Evolutionary conservation across 1,140 invertebrate species (phyloP), one percentile per base, ranked within the genome.

Genomic region (Bursaphelenchus mucronatus): DNA sequence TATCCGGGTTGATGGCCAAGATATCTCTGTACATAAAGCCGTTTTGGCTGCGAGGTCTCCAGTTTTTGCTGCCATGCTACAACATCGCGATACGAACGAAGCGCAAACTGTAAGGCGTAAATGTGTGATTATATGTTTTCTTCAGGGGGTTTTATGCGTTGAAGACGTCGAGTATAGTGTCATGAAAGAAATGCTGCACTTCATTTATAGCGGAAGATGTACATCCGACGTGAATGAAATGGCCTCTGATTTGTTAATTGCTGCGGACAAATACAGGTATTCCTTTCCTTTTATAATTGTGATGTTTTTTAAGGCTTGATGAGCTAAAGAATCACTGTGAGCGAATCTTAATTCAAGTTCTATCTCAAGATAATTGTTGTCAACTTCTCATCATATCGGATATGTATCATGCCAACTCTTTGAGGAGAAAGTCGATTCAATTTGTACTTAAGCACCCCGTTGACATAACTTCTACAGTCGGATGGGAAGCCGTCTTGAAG

Each of bases 181-280:
- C 45, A 63, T 80, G 0, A 66, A 67, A 45, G 78, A 80, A 54
- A 81, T 80, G 78, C 51, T 80, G n/a, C 54, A 68, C 19, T 81
- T 79, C 54, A 78, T 80, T 49, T 80, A 80, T 43, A 67, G 57
- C 46, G 79, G 79, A 11, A 30, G 63, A 8, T 80, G 71, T 61
- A 57, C 69, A 10, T 55, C 65, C 8, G 77, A 81, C 30, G 56
- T 79, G 8, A 67, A 63, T 10, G 78, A 80, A 47, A 70, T 80
- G 41, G 79, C 79, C 6, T 74, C 68, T 46, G 78, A 82, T 59
- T 56, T 80, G n/a, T 56, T 80, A 8, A 78, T 80, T 66, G 78
- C 78, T n/a, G 78, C 78, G 39, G 78, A 80, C 58, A 80, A 80
- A 56, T 80, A 80, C 57, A 49, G 80, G 63, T 69, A n/a, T 0